Conservation (phyloP, 2,797 vertebrate species). For the Enteromius viviparus region DNA sequence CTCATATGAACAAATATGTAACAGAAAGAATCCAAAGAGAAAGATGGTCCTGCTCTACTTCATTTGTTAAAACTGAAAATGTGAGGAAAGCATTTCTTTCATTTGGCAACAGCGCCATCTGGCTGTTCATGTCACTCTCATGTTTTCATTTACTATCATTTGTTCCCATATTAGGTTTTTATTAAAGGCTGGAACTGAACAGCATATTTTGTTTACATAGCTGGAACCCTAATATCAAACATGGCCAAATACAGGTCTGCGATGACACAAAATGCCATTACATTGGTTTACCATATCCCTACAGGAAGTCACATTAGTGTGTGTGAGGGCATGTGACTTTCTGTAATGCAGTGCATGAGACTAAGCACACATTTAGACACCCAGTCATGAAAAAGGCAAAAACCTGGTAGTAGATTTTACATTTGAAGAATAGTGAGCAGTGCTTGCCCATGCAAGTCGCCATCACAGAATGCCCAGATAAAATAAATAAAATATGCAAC, state of each 20-base stretch:
- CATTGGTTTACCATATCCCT: constrained; percentile 34
- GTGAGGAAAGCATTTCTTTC: background rate
- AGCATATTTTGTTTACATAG: background rate
- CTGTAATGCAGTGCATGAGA: constrained; percentile 35
- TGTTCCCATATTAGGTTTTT: background rate
- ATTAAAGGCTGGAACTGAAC: background rate
- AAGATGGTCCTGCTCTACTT: background rate
- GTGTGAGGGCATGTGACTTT: constrained; percentile 50
- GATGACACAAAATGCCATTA: constrained; percentile 45
- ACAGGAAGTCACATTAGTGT: constrained; percentile 50
- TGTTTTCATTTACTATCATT: background rate
- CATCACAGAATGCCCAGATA: background rate
- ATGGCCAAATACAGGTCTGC: constrained; percentile 23
- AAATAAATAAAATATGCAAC: background rate
- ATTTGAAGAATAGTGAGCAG: background rate
- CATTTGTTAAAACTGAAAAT: background rate
- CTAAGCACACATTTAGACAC: background rate
- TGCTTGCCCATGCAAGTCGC: background rate
- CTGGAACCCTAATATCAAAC: constrained; percentile 5
- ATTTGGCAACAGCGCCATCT: constrained; percentile 50
- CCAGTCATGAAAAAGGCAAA: background rate
- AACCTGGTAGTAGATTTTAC: background rate
- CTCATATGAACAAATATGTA: background rate
- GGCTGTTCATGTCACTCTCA: background rate
- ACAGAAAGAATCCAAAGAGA: background rate